Conservation (phyloP, 2,113 vertebrate genomes). For the Polypterus senegalus region DNA sequence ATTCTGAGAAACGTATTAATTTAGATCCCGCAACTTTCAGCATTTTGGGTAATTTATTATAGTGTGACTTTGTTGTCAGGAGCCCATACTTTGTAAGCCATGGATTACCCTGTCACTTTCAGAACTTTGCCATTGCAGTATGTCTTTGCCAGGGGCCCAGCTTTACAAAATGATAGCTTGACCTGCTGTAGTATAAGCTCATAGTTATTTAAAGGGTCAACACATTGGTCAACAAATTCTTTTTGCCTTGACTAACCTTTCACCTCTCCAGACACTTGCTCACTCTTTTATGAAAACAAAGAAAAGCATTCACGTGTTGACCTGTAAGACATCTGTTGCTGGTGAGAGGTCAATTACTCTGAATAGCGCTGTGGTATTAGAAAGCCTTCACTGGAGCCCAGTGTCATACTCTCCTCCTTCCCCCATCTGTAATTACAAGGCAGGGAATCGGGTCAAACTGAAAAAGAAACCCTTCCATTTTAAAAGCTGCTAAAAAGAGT, state of each 20-base stretch:
- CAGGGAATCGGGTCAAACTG: neutral
- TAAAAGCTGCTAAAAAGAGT: neutral
- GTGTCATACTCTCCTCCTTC: slow-evolving; percentile 1
- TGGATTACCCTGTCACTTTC: neutral
- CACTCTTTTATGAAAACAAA: slow-evolving; percentile 40
- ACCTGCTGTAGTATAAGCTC: slow-evolving; percentile 38
- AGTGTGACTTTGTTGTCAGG: neutral
- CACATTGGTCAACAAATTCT: slow-evolving; percentile 31
- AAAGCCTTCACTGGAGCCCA: slow-evolving; percentile 3
- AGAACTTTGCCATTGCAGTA: neutral
- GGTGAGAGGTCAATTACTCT: slow-evolving; percentile 3
- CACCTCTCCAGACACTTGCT: slow-evolving; percentile 42
- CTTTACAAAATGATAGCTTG: slow-evolving; percentile 41
- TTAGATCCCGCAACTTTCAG: too few relatives aligned
- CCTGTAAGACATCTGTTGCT: slow-evolving; percentile 42
- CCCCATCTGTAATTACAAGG: neutral
- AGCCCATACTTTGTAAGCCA: neutral
- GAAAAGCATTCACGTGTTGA: slow-evolving; percentile 33
- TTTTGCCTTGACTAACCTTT: slow-evolving; percentile 34
- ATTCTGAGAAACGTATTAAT: too few relatives aligned
- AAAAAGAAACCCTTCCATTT: neutral
- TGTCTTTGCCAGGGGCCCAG: slow-evolving; percentile 18
- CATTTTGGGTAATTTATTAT: neutral
- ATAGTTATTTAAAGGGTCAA: slow-evolving; percentile 51
- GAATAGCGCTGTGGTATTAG: neutral